Evolutionary conservation across 2,113 vertebrate species (phyloP), one percentile per base, ranked within the genome.

Genomic region (Gavialis gangeticus): DNA sequence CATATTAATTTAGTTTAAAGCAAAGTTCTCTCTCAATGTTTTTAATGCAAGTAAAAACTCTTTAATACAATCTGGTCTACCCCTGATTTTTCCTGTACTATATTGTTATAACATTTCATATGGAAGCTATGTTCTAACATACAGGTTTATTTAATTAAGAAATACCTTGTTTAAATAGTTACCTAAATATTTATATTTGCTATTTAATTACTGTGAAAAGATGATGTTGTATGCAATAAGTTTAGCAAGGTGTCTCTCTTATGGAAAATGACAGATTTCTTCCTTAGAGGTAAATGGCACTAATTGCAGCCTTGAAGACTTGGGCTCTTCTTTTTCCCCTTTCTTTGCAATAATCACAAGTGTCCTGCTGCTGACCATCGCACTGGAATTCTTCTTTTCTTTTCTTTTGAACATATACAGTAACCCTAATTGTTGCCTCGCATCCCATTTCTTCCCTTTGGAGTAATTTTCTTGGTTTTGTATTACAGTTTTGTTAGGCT

Each of bases 1-100:
- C 13, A 58, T 0, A 83, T 24, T 24, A 27, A 78, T 21, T 27
- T 88, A 82, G 82, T 59, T 64, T 76, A 59, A 78, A 75, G 54
- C 4, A 76, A 85, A 81, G 67, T 12, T 92, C 76, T n/a, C 17
- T 85, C 83, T 95, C 82, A 66, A n/a, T 66, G 34, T 69, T 34
- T 69, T 69, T 13, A 37, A 34, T 37, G 5, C 37, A 71, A 71
- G 34, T 37, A 18, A 22, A 37, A 71, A 30, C 67, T 18, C 67
- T 34, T 24, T 24, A 63, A 27, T 69, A 34, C 19, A 34, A 69
- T 69, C 67, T 69, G 34, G 34, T 17, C 5, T 69, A 10, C 14
- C 67, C 30, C 30, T 37, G 18, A 37, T 10, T 69, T 10, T 37
- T 69, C 30, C 19, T 69, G n/a, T 11, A 34, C 17, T 69, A 21